Conservation (phyloP, 2,888 invertebrate species). For the Amblyteles armatorius region DNA sequence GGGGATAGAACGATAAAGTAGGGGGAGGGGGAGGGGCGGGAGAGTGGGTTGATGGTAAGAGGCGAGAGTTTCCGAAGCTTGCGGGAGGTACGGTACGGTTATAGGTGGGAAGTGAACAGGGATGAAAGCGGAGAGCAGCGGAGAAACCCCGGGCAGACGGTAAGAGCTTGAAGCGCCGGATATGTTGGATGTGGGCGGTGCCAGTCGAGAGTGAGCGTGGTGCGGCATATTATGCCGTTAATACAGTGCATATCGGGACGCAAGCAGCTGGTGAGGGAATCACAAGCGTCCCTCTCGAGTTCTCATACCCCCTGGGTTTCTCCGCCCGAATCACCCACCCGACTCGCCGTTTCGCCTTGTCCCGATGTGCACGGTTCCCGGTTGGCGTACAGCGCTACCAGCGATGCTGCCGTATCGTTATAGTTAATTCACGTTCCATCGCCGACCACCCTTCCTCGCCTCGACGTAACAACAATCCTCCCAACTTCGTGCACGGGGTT, state of each 20-base stretch:
- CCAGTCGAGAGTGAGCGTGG: constrained; percentile 74
- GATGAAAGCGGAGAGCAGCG: constrained; percentile 54
- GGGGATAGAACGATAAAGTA: constrained; percentile 20
- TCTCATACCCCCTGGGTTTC: constrained; percentile 20
- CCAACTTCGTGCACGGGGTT: neutral
- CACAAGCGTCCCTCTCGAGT: constrained; percentile 70
- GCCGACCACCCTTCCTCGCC: neutral
- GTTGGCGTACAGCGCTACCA: constrained; percentile 20
- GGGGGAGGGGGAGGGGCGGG: neutral
- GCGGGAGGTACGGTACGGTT: constrained; percentile 27
- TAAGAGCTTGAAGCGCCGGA: constrained; percentile 71
- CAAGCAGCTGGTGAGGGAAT: constrained; percentile 80
- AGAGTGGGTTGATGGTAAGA: constrained; percentile 40
- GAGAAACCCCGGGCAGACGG: constrained; percentile 60
- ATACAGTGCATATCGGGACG: constrained; percentile 81
- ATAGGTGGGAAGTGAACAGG: constrained; percentile 23
- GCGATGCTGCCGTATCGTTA: constrained; percentile 34
- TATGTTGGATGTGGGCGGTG: constrained; percentile 76
- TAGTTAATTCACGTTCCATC: constrained; percentile 35
- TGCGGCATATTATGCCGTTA: constrained; percentile 81
- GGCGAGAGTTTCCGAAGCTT: constrained; percentile 28
- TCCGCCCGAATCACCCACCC: constrained; percentile 51
- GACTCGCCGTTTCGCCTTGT: constrained; percentile 49
- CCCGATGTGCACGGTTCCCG: constrained; percentile 34
- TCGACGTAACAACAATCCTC: neutral